Base-by-base conservation (phyloP, 2,113 vertebrate genomes). In the Dipodomys ordii region DNA sequence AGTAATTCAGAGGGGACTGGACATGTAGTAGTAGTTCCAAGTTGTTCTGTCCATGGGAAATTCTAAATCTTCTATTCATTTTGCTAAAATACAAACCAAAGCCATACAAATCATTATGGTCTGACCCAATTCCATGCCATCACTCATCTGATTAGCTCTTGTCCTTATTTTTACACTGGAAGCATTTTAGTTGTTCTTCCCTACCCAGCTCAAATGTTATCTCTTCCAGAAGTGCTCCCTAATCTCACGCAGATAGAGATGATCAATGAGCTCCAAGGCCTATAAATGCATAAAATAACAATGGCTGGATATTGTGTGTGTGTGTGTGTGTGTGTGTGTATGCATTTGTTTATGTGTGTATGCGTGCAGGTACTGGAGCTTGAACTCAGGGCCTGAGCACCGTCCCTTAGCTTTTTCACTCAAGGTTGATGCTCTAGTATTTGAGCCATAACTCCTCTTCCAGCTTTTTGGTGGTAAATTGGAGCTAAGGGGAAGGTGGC, bases 21-120 rank as follows among this genome's bases (percentile, higher is more conserved):
- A 7, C 85, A 88, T 76, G 77, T 94, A 91, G 83, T 53, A 94
- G 83, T 30, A 86, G 91, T 88, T 94, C n/a, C 82, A 90, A 88
- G 13, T 72, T 64, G 62, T 88, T 88, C 72, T 88, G 35, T 88
- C 77, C 60, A 53, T 3, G 19, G 8, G 25, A 32, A 72, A 18
- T 77, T 94, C 71, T 83, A 91, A 82, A 88, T 82, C 49, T 71
- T 93, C 73, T 35, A 91, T 77, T 81, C 87, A 80, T 90, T 91
- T 92, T 82, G 28, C 32, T 76, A 88, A 94, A 86, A 78, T 95
- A 86, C 15, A 94, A 85, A 87, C 82, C 68, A 77, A 89, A 93
- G 28, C 28, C 35, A 35, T 35, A 35, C 35, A 35, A 35, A 49
- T 1, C 79, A 92, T 35, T 87, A 69, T 86, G 53, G 64, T 83